Conservation (phyloP, 2,797 vertebrate species). For the Clarias laeviceps region DNA sequence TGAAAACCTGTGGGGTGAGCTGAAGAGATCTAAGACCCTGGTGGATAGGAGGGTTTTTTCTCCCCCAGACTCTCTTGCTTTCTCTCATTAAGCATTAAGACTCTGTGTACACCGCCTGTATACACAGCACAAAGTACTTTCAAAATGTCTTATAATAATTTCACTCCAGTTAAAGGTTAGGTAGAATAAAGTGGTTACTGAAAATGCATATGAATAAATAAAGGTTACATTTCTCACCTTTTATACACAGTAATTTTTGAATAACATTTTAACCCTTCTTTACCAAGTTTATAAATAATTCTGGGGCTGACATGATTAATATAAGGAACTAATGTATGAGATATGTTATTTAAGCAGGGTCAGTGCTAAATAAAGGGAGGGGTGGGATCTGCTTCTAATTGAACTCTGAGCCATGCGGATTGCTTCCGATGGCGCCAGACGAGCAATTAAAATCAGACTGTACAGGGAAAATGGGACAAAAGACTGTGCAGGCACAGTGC, state of each 20-base stretch:
- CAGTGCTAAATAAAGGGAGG: background rate
- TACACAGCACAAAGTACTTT: background rate
- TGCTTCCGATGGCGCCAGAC: background rate
- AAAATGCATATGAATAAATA: background rate
- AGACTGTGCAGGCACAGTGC: conserved; percentile 10
- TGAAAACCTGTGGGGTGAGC: background rate
- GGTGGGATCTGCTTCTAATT: conserved; percentile 6
- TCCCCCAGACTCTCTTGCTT: background rate
- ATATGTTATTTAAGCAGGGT: background rate
- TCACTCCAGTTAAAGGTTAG: background rate
- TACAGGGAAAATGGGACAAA: conserved; percentile 19
- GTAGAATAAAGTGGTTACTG: background rate
- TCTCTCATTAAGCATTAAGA: background rate
- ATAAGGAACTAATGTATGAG: background rate
- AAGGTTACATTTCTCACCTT: background rate
- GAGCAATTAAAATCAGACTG: conserved; percentile 36
- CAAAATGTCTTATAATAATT: background rate
- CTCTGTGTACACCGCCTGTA: too few relatives aligned
- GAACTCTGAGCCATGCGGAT: conserved; percentile 18
- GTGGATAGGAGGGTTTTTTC: background rate
- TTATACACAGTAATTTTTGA: background rate
- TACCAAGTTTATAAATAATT: background rate
- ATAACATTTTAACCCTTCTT: background rate
- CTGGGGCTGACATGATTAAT: background rate
- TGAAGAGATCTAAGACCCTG: background rate